These are phyloP conservation scores for Cinara cedri DNA, from an alignment of 2,888 invertebrate species.

Conservation along the genomic window DNA sequence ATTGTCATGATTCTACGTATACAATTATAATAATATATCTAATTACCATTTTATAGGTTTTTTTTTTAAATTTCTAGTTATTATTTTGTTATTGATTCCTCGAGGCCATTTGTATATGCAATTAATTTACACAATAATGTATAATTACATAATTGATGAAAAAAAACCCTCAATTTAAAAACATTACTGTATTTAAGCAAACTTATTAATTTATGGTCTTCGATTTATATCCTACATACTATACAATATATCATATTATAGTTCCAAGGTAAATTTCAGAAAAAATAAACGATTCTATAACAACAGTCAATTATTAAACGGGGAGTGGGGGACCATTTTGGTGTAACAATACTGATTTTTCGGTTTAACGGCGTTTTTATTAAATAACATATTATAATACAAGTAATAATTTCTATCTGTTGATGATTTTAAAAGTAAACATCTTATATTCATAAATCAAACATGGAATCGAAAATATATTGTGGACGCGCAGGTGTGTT, in stretches of 20 bases:
- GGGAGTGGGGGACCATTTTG: no score
- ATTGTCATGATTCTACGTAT: constrained; percentile 18
- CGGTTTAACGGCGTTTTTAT: no score
- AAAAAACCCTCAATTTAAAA: neutral
- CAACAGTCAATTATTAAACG: no score
- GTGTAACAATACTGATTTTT: no score
- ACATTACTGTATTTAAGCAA: neutral
- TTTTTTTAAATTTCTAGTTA: constrained; percentile 28
- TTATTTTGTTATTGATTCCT: constrained; percentile 22
- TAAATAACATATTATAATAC: no score
- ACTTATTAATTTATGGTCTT: no score
- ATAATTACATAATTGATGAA: neutral
- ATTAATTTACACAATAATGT: constrained; percentile 18
- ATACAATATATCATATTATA: no score
- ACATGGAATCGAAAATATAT: neutral
- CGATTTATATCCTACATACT: no score
- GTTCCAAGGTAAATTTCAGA: constrained; percentile 6
- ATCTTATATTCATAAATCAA: no score
- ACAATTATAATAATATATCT: constrained; percentile 34
- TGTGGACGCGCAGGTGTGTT: neutral
- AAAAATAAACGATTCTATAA: neutral
- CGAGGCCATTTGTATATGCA: neutral
- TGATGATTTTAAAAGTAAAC: no score
- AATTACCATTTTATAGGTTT: constrained; percentile 11
- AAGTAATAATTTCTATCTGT: no score